Base-by-base conservation (phyloP, 2,797 vertebrate genomes). In the Phoxinus dragarum region DNA sequence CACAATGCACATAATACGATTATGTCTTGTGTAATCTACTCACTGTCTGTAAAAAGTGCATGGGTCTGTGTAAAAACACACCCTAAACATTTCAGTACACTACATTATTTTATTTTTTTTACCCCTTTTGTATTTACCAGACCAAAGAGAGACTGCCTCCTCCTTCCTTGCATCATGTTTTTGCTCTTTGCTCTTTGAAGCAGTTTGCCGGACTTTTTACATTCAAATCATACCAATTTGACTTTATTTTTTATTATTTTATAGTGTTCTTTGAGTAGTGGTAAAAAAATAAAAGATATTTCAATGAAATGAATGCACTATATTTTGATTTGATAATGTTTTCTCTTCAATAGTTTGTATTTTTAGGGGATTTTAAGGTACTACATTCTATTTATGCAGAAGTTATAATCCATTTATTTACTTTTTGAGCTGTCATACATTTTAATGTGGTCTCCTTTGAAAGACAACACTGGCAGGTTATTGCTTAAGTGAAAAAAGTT, bases 41-140 rank as follows among this genome's bases (percentile, higher is more conserved):
- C 78, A 2, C 36, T 31, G 42, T 16, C 11, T 68, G 61, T 56
- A 81, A 36, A 84, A 84, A 79, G 56, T 75, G 73, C 74, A 72
- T 86, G 86, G 10, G 88, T 85, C 81, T 88, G 81, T 89, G 89
- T 89, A 89, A 84, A 56, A 79, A 78, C 75, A 84, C n/a, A 78
- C 83, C 75, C 49, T 56, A 34, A 78, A 68, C 83, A 69, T 44
- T 77, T 67, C 12, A 47, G 61, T 47, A 34, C 17, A 47, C 27
- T 80, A 34, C 17, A 36, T n/a, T 23, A 12, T 74, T 75, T 21
- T 21, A 6, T 31, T 6, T 11, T 36, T 44, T 19, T 73, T 23
- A 5, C 9, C 56, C 4, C 23, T 49, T 82, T 56, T 61, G 54
- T 73, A 61, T 82, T 72, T 38, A 59, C n/a, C 17, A 44, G 17